phyloP scores from a whole-genome alignment of 2,888 invertebrate species.

The Neocrepidodera transversa region DNA sequence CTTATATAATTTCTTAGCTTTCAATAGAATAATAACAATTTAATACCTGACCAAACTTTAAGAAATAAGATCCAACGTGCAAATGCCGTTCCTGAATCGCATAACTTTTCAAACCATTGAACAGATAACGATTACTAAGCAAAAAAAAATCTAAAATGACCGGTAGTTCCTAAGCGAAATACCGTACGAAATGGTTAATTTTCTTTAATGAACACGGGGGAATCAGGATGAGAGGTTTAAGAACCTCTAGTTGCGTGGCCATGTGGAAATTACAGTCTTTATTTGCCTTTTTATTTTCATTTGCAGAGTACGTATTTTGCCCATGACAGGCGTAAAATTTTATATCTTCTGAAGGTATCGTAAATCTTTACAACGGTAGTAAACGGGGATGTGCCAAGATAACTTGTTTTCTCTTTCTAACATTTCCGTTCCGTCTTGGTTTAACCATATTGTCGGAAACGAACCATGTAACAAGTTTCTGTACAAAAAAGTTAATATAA shows the following conservation, averaged over 20 bases:
- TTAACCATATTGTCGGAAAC: too few relatives aligned
- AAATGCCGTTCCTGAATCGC: neutral
- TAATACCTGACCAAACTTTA: too few relatives aligned
- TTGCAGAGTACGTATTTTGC: neutral
- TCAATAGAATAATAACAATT: too few relatives aligned
- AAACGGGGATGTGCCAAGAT: neutral
- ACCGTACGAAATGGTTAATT: neutral
- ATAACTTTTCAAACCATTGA: neutral
- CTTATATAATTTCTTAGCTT: too few relatives aligned
- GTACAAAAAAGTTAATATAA: too few relatives aligned
- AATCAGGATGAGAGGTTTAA: neutral
- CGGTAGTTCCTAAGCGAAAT: neutral
- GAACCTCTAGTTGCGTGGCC: neutral
- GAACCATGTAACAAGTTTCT: too few relatives aligned
- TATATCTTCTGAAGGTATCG: neutral
- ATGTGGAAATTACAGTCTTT: neutral
- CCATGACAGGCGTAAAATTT: neutral
- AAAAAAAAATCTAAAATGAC: neutral
- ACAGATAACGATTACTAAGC: neutral
- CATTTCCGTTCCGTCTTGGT: too few relatives aligned
- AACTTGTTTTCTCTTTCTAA: too few relatives aligned
- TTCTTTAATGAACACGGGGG: neutral
- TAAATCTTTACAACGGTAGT: neutral
- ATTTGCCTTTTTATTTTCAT: neutral
- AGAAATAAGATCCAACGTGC: too few relatives aligned